These are phyloP conservation scores for Cheumatopsyche charites DNA, from an alignment of 1,140 invertebrate genomes.

Conservation along the genomic window DNA sequence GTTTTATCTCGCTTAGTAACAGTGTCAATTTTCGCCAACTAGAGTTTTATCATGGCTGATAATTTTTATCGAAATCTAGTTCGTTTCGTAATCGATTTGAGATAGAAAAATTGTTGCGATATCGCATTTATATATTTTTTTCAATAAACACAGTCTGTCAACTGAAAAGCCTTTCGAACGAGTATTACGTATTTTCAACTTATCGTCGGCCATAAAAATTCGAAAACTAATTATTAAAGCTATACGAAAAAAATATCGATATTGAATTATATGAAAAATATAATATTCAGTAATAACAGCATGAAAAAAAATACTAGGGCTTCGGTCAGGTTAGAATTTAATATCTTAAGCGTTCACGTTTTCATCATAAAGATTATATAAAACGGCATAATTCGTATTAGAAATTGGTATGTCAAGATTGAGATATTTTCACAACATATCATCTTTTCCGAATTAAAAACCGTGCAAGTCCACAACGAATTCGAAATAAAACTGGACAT, in stretches of 20 bases:
- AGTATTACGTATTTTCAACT: too few relatives aligned
- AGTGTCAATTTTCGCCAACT: not conserved
- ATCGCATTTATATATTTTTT: conserved; percentile 1
- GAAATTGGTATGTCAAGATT: conserved; percentile 1
- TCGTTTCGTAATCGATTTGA: not conserved
- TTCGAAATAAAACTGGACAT: too few relatives aligned
- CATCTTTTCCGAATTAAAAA: conserved; percentile 10
- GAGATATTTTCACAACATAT: conserved; percentile 21
- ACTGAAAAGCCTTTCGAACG: too few relatives aligned
- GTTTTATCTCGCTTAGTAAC: not conserved
- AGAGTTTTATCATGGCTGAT: conserved; percentile 5
- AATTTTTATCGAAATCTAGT: not conserved
- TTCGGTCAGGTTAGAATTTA: conserved; percentile 7
- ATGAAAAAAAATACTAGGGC: conserved; percentile 12
- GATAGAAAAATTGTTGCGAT: not conserved
- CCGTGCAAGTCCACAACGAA: too few relatives aligned
- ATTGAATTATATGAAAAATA: conserved; percentile 16
- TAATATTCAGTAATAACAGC: conserved; percentile 18
- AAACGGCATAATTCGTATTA: conserved; percentile 17
- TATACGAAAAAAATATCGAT: too few relatives aligned
- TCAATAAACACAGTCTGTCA: not conserved
- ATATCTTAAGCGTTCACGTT: conserved; percentile 29
- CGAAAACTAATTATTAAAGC: too few relatives aligned
- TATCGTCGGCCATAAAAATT: too few relatives aligned
- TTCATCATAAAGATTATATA: conserved; percentile 31